Base-by-base conservation (phyloP, 2,797 vertebrate species). In the Gymnodraco acuticeps region DNA sequence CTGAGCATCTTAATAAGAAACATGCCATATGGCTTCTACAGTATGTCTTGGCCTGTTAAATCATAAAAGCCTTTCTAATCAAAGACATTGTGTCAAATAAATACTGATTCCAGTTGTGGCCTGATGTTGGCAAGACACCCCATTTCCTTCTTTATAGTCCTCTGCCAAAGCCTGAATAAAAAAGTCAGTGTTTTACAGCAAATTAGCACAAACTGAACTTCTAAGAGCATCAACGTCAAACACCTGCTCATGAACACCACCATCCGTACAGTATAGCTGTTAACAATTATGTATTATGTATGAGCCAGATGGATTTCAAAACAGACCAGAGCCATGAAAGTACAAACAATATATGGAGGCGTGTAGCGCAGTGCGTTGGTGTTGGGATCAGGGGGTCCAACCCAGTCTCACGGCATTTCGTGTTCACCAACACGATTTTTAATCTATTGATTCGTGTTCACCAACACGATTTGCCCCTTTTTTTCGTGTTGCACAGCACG, bases 1-100 rank as follows among this genome's bases (percentile, higher is more conserved):
- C 88, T 42, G 56, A 82, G 73, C 79, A 64, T 82, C 78, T 72
- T 89, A 93, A 94, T 89, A 90, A 80, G 92, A 93, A 93, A 82
- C 91, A 93, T 80, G 80, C 90, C 82, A 77, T 54, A 80, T 87
- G 83, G 89, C 69, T 88, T 84, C 85, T 78, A n/a, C n/a, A n/a
- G n/a, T n/a, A 86, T 82, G 77, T 80, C 86, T 89, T 87, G 82
- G 87, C 79, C 85, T 86, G 83, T 81, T 75, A 89, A 92, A 90
- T 82, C 70, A 89, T 83, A 87, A 86, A 87, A 92, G 85, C 78
- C 87, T 78, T 42, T 78, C 82, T 87, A 91, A 92, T 93, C 89
- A 91, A 93, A 91, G 88, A 80, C 82, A 83, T 78, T 77, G 73
- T 89, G 69, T 85, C 77, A 70, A 84, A 84, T 75, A 64, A 84